phyloP scores from a whole-genome alignment of 2,113 vertebrate genomes.

The Ammodytes dubius region DNA sequence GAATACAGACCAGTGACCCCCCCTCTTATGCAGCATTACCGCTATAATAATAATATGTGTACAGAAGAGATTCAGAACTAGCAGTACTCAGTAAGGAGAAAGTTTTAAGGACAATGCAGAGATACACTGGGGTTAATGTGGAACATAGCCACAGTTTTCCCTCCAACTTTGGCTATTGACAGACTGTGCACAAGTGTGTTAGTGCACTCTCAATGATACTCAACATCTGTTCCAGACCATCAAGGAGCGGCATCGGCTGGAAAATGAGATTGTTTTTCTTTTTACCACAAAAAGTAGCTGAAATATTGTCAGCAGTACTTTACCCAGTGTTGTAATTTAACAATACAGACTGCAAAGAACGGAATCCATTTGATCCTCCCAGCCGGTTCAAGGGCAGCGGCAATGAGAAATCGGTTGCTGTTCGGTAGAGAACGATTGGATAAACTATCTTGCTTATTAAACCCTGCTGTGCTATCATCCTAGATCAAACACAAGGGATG shows the following conservation, averaged over 20 bases:
- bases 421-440: conserved; percentile 13
- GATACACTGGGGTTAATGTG: neutral
- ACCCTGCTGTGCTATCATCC: conserved; percentile 24
- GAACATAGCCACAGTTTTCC: neutral
- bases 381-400: conserved; percentile 24
- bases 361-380: conserved; percentile 27
- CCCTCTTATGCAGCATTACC: neutral
- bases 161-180: neutral
- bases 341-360: conserved; percentile 10
- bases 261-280: neutral
- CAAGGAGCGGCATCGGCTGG: neutral
- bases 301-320: neutral
- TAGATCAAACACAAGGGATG: conserved; percentile 25
- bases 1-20: conserved; percentile 1
- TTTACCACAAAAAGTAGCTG: neutral
- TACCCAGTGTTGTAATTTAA: conserved; percentile 8
- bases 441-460: conserved; percentile 36
- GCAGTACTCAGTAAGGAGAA: neutral
- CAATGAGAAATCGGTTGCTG: conserved; percentile 13
- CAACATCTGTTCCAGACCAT: conserved; percentile 20
- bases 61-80: neutral
- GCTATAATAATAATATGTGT: neutral
- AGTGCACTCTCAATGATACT: neutral
- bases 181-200: neutral
- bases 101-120: neutral